A percentile compares a stretch with the other conserved stretches of the same genome.
These are phyloP conservation scores for Folsomia candida DNA, from an alignment of 2,888 invertebrate species.

Conservation along the genomic window DNA sequence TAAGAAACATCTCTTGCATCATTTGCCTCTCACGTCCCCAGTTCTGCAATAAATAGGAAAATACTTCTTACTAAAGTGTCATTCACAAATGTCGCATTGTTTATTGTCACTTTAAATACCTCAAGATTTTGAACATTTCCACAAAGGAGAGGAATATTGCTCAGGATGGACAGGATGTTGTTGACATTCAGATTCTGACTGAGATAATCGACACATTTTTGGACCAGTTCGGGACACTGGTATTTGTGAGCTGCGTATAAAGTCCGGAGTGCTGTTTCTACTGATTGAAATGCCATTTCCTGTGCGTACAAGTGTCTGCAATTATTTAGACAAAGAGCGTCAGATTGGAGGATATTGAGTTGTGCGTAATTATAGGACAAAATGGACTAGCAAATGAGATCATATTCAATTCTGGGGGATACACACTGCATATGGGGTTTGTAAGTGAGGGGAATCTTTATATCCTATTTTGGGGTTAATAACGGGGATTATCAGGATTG, in stretches of 20 bases:
- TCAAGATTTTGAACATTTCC: conserved; percentile 49
- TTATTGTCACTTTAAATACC: conserved; percentile 21
- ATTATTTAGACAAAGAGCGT: conserved; percentile 15
- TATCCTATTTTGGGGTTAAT: too few relatives aligned
- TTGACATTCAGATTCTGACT: conserved; percentile 64
- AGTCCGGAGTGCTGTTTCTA: conserved; percentile 66
- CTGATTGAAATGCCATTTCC: conserved; percentile 63
- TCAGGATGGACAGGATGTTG: conserved; percentile 66
- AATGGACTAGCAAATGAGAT: not conserved
- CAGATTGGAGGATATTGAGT: not conserved
- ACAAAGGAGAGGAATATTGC: conserved; percentile 54
- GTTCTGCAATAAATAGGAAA: conserved; percentile 24
- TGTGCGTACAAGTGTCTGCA: conserved; percentile 65
- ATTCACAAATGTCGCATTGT: too few relatives aligned
- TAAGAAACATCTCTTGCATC: not conserved
- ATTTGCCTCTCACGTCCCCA: conserved; percentile 20
- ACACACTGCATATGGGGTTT: too few relatives aligned
- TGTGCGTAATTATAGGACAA: not conserved
- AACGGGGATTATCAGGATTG: too few relatives aligned
- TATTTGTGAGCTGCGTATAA: conserved; percentile 73
- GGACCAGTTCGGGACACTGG: conserved; percentile 67
- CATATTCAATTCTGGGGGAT: not conserved
- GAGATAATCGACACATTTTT: conserved; percentile 66
- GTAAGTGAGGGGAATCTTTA: too few relatives aligned
- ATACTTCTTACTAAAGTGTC: too few relatives aligned